phyloP scores from a whole-genome alignment of 1,140 invertebrate genomes.

The Achatina immaculata region DNA sequence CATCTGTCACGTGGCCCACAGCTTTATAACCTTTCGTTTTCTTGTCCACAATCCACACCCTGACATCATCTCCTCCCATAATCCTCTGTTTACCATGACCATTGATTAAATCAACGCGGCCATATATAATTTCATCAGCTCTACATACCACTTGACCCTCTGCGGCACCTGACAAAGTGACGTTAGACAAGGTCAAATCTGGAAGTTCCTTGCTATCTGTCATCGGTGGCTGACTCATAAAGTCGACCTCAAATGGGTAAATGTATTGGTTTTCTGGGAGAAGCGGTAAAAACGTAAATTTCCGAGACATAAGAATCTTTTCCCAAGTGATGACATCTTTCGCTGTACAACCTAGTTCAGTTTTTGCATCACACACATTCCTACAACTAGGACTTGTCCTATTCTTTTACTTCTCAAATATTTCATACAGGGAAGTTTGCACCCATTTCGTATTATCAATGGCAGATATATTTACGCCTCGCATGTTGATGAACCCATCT shows the following conservation, averaged over 20 bases:
- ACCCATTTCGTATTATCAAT: not conserved
- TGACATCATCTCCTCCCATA: slow-evolving; percentile 9
- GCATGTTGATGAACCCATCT: too few relatives aligned
- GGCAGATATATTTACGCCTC: not conserved
- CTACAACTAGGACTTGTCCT: not conserved
- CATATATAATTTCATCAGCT: not conserved
- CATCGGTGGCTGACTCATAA: not conserved
- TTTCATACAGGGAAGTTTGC: not conserved
- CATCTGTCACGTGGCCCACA: slow-evolving; percentile 16
- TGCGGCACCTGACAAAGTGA: not conserved
- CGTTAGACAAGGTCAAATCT: not conserved
- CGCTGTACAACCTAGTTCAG: not conserved
- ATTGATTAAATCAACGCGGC: slow-evolving; percentile 8
- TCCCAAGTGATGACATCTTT: not conserved
- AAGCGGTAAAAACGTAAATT: not conserved
- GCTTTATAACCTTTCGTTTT: not conserved
- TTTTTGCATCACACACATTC: not conserved
- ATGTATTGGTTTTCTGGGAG: not conserved
- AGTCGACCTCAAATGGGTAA: slow-evolving; percentile 11
- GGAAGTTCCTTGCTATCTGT: not conserved
- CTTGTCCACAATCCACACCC: slow-evolving; percentile 8
- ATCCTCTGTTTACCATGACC: slow-evolving; percentile 2
- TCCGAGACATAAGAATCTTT: not conserved
- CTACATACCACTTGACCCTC: not conserved
- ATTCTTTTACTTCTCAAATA: not conserved